These are phyloP conservation scores for Drosophila eohydei DNA, from an alignment of 2,888 invertebrate genomes.

Conservation along the genomic window DNA sequence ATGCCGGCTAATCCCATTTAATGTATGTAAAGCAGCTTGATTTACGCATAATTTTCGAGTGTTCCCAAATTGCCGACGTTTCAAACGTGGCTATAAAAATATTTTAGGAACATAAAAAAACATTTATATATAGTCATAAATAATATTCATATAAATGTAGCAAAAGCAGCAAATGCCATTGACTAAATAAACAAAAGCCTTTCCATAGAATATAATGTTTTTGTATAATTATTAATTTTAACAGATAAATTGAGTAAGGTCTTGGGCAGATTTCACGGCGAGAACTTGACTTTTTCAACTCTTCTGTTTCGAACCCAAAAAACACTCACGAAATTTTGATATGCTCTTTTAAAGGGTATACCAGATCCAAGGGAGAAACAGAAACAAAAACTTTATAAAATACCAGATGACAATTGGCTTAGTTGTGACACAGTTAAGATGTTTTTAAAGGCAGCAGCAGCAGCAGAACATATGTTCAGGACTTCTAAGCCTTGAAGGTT, in stretches of 20 bases:
- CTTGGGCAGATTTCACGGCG: too few relatives aligned
- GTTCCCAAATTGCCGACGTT: background rate
- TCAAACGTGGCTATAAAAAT: slow-evolving; percentile 4
- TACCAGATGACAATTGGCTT: slow-evolving; percentile 1
- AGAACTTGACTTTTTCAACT: background rate
- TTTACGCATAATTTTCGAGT: slow-evolving; percentile 1
- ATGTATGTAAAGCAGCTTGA: slow-evolving; percentile 12
- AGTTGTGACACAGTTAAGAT: background rate
- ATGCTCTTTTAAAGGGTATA: too few relatives aligned
- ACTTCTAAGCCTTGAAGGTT: background rate
- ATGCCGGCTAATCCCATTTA: slow-evolving; percentile 14
- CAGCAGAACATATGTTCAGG: background rate
- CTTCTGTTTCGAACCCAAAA: background rate
- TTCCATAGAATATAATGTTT: background rate
- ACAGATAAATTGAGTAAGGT: too few relatives aligned
- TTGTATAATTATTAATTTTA: background rate
- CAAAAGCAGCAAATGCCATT: too few relatives aligned
- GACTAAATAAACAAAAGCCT: background rate
- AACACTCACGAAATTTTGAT: background rate
- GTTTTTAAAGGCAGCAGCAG: background rate
- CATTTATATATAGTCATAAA: background rate
- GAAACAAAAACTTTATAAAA: background rate
- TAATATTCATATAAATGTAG: background rate
- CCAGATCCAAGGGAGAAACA: background rate
- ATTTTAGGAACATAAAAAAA: background rate